Evolutionary conservation across 2,113 vertebrate species (phyloP).

Genomic region (Porphyrio hochstetteri): DNA sequence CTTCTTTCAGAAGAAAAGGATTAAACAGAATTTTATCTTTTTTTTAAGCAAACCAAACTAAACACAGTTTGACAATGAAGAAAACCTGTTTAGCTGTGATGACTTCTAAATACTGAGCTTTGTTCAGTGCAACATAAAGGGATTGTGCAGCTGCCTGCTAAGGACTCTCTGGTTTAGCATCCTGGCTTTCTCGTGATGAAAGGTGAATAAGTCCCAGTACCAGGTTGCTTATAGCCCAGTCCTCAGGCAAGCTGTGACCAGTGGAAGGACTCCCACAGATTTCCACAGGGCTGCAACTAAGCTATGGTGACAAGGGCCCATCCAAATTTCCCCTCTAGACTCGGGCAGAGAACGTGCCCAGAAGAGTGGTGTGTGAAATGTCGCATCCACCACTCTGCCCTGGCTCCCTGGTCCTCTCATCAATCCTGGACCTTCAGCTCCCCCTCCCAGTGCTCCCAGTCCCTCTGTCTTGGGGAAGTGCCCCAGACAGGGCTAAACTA

Average conservation of each 20-base stretch:
- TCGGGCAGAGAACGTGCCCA: fast-evolving
- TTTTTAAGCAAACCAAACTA: neutral
- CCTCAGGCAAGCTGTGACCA: neutral
- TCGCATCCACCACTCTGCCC: neutral
- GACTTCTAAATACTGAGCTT: neutral
- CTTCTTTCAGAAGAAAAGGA: conserved; percentile 37
- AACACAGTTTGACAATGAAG: neutral
- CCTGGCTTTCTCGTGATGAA: neutral
- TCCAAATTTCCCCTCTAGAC: neutral
- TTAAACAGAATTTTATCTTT: neutral
- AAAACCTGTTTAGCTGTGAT: neutral
- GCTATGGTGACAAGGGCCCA: fast-evolving
- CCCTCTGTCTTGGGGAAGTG: neutral
- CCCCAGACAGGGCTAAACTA: neutral
- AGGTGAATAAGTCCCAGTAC: neutral
- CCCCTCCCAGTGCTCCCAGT: neutral
- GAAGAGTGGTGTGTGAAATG: neutral
- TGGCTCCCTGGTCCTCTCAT: neutral
- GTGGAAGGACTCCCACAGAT: neutral
- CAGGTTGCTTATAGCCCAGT: neutral
- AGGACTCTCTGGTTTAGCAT: neutral
- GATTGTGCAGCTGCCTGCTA: neutral
- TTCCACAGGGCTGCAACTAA: neutral
- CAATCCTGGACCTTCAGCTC: neutral
- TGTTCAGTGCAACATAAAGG: neutral